These are phyloP conservation scores for Podarcis lilfordi DNA, from an alignment of 2,797 vertebrate species.

Conservation along the genomic window DNA sequence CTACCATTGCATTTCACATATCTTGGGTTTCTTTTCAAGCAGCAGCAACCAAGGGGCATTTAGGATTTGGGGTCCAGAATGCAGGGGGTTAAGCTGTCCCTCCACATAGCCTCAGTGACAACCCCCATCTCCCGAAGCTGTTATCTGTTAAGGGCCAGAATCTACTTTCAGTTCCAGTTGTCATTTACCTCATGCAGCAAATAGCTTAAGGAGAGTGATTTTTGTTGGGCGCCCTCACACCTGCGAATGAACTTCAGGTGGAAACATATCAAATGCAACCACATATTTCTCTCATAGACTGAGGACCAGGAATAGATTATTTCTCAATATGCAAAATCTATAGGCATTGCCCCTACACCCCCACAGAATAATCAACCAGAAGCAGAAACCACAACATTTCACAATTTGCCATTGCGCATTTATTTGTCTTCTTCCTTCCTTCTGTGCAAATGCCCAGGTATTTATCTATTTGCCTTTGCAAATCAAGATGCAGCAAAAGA, in stretches of 20 bases:
- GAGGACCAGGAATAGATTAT: neutral
- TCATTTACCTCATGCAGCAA: too few relatives aligned
- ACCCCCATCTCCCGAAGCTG: neutral
- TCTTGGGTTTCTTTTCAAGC: neutral
- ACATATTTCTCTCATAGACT: neutral
- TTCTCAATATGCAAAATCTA: neutral
- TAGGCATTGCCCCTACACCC: neutral
- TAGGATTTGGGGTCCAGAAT: neutral
- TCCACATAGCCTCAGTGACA: neutral
- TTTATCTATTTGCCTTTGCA: constrained; percentile 6
- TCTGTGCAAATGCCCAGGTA: neutral
- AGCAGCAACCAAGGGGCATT: neutral
- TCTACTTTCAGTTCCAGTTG: too few relatives aligned
- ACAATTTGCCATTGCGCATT: neutral
- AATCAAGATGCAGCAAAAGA: neutral
- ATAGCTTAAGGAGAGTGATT: too few relatives aligned
- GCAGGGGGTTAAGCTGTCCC: too few relatives aligned
- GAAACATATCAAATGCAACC: neutral
- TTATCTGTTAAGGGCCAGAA: too few relatives aligned
- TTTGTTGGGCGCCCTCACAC: too few relatives aligned
- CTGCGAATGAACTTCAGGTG: neutral
- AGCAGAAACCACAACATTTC: neutral
- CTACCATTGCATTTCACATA: neutral
- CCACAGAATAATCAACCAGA: neutral
- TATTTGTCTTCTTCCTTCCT: neutral